Evolutionary conservation across 1,140 invertebrate species (phyloP).

Genomic region (Mesaphorura yosii): DNA sequence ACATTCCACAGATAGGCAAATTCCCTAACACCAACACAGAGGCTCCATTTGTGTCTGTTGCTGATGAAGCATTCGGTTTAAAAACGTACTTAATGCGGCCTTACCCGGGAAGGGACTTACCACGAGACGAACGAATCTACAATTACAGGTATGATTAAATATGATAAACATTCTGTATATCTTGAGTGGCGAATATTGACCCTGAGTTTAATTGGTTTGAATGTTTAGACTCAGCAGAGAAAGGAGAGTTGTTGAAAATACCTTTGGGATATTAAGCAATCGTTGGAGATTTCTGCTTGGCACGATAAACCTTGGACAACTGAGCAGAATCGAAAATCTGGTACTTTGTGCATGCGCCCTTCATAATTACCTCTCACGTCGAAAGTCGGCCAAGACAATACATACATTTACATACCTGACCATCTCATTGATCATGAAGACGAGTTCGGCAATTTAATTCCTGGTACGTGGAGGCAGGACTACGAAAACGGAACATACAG

Average conservation of each 20-base stretch:
- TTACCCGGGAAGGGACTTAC: constrained; percentile 33
- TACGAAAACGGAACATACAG: background rate
- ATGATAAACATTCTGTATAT: constrained; percentile 40
- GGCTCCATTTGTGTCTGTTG: constrained; percentile 25
- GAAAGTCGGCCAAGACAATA: background rate
- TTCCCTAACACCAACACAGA: constrained; percentile 23
- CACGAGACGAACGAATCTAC: constrained; percentile 5
- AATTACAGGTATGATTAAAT: constrained; percentile 30
- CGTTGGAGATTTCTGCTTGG: constrained; percentile 32
- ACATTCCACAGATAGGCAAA: constrained; percentile 13
- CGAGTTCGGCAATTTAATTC: background rate
- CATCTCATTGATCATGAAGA: constrained; percentile 1
- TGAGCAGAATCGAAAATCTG: background rate
- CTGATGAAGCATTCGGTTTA: constrained; percentile 30
- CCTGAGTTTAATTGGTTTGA: constrained; percentile 34
- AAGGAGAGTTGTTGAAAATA: constrained; percentile 41
- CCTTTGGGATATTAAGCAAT: constrained; percentile 41
- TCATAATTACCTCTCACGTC: constrained; percentile 10
- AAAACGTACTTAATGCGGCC: constrained; percentile 35
- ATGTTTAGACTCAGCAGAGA: constrained; percentile 31
- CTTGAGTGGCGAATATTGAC: too few relatives aligned
- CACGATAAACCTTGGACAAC: constrained; percentile 7
- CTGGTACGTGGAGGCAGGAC: constrained; percentile 5
- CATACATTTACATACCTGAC: constrained; percentile 1
- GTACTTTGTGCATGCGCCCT: background rate